Percentiles rank a stretch among this genome's conserved stretches.
These are phyloP conservation scores for Psephotus haematonotus DNA, from an alignment of 2,113 vertebrate species.

Conservation along the genomic window DNA sequence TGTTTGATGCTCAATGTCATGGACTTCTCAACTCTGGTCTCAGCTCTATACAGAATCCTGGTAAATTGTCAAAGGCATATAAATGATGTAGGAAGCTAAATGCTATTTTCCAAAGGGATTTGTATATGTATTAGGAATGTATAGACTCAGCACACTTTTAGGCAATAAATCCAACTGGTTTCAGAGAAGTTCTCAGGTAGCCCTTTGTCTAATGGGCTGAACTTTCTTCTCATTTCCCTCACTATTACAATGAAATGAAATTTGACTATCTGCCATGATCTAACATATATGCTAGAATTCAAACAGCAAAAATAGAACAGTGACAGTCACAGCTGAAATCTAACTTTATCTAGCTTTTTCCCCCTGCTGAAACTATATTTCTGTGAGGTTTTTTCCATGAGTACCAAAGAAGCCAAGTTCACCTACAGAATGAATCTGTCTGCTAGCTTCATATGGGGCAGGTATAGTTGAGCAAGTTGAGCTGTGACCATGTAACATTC, in stretches of 20 bases:
- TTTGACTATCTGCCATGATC: background rate
- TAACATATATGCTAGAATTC: background rate
- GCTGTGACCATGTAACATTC: background rate
- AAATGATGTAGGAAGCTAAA: background rate
- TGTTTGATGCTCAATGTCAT: background rate
- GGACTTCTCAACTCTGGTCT: background rate
- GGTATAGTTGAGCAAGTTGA: background rate
- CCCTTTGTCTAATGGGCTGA: background rate
- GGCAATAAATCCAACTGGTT: slow-evolving; percentile 20
- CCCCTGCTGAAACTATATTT: background rate
- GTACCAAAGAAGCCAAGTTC: background rate
- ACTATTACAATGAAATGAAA: background rate
- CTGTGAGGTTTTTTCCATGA: background rate
- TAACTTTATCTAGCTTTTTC: background rate
- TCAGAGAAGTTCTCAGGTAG: background rate
- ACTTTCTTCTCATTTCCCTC: background rate
- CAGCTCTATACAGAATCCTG: background rate
- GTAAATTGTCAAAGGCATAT: background rate
- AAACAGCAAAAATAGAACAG: background rate
- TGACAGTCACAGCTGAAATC: background rate
- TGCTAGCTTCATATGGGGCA: background rate
- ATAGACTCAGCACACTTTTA: background rate
- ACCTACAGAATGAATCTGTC: background rate
- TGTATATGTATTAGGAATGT: background rate
- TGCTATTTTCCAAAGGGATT: slow-evolving; percentile 25